Conservation (phyloP, 2,113 vertebrate species). For the Guaruba guarouba region DNA sequence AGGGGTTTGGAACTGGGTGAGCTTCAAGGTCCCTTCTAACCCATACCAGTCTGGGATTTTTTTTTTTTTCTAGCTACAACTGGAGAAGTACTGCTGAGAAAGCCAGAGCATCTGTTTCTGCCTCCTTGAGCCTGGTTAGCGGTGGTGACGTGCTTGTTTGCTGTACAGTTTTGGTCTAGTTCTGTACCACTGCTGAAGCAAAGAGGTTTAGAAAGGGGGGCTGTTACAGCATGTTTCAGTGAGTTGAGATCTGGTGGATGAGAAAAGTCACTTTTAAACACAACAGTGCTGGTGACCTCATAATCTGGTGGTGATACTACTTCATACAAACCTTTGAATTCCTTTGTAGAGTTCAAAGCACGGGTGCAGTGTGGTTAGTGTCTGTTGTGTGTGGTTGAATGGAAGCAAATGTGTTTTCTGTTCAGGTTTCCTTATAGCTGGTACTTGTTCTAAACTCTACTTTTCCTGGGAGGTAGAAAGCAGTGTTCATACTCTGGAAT, state of each 20-base stretch:
- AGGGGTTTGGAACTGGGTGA: not conserved
- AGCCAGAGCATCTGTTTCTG: not conserved
- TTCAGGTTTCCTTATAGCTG: not conserved
- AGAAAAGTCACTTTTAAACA: not conserved
- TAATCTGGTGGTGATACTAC: not conserved
- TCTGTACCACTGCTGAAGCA: not conserved
- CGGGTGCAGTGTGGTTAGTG: not conserved
- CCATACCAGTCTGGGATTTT: not conserved
- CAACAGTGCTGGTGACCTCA: accelerated
- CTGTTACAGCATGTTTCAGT: accelerated
- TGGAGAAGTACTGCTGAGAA: not conserved
- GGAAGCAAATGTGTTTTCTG: not conserved
- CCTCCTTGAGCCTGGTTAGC: not conserved
- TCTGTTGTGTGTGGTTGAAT: not conserved
- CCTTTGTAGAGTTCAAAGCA: not conserved
- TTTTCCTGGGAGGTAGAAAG: conserved; percentile 17
- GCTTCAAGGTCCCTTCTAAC: not conserved
- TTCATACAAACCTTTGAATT: not conserved
- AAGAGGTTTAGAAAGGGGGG: not conserved
- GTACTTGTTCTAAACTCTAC: not conserved
- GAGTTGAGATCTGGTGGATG: not conserved
- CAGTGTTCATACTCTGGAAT: not conserved
- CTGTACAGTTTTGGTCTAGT: not conserved
- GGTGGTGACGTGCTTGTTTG: not conserved
- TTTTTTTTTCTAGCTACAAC: not conserved